Percentiles rank a stretch among this genome's conserved stretches.
These are phyloP conservation scores for Serinus canaria DNA, from an alignment of 2,113 vertebrate species.

Conservation along the genomic window DNA sequence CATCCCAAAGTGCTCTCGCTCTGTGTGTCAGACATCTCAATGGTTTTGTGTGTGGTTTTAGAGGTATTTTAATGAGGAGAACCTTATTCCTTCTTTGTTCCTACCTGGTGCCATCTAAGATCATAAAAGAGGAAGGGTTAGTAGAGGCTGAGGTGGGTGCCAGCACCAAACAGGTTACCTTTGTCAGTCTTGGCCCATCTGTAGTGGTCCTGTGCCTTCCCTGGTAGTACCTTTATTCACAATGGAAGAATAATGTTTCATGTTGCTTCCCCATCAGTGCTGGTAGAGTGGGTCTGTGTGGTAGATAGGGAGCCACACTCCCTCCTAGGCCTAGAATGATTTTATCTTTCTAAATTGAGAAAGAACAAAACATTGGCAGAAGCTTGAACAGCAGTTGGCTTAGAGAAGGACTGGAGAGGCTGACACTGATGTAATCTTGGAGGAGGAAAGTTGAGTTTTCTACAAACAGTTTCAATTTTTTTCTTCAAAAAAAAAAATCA, in stretches of 20 bases:
- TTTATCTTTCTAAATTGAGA: constrained; percentile 72
- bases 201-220: constrained; percentile 24
- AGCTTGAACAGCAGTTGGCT: constrained; percentile 31
- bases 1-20: background rate
- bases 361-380: constrained; percentile 84
- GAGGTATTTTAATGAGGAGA: constrained; percentile 6
- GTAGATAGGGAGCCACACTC: constrained; percentile 10
- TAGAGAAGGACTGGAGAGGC: background rate
- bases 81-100: background rate
- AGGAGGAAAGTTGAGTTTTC: background rate
- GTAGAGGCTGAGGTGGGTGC: background rate
- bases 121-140: constrained; percentile 32
- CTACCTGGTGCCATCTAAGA: background rate
- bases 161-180: background rate
- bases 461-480: background rate
- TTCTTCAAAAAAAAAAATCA: background rate
- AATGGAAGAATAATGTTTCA: background rate
- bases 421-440: background rate
- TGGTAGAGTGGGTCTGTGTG: constrained; percentile 28
- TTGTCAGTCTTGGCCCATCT: constrained; percentile 48
- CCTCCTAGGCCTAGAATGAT: constrained; percentile 57
- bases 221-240: constrained; percentile 37
- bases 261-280: constrained; percentile 19
- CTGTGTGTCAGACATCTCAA: background rate
- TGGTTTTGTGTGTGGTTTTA: constrained; percentile 2